Conservation (phyloP, 1,140 invertebrate genomes). For the Drosophila ananassae region DNA sequence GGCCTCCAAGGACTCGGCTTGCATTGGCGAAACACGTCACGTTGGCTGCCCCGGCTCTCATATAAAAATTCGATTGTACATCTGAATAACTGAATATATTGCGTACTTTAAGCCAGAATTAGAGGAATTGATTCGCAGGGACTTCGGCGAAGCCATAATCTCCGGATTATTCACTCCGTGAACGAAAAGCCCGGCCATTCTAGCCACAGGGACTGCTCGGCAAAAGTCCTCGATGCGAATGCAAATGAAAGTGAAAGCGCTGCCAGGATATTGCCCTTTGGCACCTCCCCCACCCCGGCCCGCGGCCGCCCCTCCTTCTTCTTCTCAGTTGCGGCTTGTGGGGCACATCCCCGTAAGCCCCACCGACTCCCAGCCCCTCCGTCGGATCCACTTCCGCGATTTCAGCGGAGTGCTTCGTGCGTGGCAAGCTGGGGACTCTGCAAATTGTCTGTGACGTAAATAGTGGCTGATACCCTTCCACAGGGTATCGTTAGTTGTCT, state of each 20-base stretch:
- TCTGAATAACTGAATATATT: constrained; percentile 1
- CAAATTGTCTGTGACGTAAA: constrained; percentile 44
- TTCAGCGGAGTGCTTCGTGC: constrained; percentile 20
- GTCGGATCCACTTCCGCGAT: constrained; percentile 2
- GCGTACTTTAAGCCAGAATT: constrained; percentile 26
- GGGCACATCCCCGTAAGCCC: neutral
- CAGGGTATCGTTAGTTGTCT: too few relatives aligned
- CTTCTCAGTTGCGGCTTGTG: neutral
- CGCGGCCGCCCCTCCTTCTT: neutral
- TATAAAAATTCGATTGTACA: constrained; percentile 1
- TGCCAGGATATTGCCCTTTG: constrained; percentile 3
- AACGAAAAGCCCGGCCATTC: constrained; percentile 17
- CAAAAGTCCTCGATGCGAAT: constrained; percentile 30
- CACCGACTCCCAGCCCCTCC: too few relatives aligned
- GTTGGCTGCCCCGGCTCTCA: constrained; percentile 1
- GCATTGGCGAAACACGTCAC: constrained; percentile 6
- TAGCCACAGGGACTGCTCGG: constrained; percentile 25
- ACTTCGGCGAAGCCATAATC: constrained; percentile 23
- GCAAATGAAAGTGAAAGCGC: constrained; percentile 57
- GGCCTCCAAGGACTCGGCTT: neutral
- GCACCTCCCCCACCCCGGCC: neutral
- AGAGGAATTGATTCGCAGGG: constrained; percentile 26
- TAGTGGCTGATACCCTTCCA: neutral
- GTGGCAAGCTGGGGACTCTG: constrained; percentile 32
- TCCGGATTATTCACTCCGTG: constrained; percentile 30